Evolutionary conservation across 2,113 vertebrate species (phyloP).

Genomic region (Camelus dromedarius): DNA sequence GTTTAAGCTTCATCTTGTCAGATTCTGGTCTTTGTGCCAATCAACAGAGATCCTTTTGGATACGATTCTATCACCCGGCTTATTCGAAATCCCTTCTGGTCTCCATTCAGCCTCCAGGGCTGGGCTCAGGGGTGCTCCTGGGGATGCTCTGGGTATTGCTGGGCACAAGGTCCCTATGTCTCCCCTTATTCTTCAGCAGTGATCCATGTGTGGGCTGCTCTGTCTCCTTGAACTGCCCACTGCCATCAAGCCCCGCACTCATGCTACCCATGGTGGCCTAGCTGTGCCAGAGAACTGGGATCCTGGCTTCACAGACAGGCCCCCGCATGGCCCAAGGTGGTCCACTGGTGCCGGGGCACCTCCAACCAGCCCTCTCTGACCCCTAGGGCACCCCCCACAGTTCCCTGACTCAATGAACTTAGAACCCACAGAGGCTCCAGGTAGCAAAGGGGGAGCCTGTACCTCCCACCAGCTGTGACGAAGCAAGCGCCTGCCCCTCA

Average conservation of each 20-base stretch:
- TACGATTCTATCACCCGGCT: background rate
- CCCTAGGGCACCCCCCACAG: too few species aligned
- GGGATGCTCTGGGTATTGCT: background rate
- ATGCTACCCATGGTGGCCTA: background rate
- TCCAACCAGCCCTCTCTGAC: background rate
- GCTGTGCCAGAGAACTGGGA: background rate
- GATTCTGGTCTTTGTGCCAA: background rate
- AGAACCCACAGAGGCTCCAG: background rate
- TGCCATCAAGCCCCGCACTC: background rate
- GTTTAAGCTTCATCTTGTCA: background rate
- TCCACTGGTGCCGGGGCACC: background rate
- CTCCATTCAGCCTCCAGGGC: background rate
- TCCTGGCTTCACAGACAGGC: background rate
- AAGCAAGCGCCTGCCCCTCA: background rate
- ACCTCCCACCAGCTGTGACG: background rate
- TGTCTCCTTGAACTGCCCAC: background rate
- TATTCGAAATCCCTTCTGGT: background rate
- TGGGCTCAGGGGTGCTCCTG: background rate
- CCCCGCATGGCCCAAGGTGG: accelerated
- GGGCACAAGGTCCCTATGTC: background rate
- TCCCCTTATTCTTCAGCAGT: too few species aligned
- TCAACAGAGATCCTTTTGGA: background rate
- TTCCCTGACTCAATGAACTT: background rate
- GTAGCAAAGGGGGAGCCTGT: background rate
- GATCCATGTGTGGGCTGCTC: background rate